These are phyloP conservation scores for Artemisiospiza belli DNA, from an alignment of 2,113 vertebrate species.

Conservation along the genomic window DNA sequence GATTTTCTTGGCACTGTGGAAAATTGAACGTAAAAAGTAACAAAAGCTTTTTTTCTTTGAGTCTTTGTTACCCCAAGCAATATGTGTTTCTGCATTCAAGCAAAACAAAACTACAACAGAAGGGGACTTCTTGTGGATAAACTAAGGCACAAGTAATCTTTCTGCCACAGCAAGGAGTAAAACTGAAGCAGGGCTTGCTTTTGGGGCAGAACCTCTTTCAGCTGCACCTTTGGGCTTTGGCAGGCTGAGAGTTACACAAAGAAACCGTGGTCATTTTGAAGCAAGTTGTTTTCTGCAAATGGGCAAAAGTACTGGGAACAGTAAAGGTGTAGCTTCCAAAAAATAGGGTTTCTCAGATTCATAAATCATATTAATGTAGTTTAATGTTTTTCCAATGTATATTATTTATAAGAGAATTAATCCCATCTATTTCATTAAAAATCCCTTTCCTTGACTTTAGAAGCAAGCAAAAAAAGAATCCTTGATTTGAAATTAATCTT, in stretches of 20 bases:
- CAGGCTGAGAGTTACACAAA: neutral
- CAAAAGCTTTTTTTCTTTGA: neutral
- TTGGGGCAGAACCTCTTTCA: neutral
- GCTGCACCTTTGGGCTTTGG: neutral
- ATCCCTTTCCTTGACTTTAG: neutral
- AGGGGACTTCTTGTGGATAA: neutral
- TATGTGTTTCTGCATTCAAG: neutral
- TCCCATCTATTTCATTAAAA: neutral
- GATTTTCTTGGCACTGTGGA: slow-evolving; percentile 3
- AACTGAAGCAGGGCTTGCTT: neutral
- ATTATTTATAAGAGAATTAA: neutral
- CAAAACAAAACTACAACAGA: neutral
- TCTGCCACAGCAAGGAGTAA: neutral
- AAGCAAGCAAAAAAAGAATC: neutral
- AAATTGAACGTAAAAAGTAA: neutral
- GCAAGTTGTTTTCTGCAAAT: neutral
- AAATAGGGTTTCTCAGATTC: neutral
- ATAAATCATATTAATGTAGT: neutral
- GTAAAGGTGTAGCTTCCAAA: neutral
- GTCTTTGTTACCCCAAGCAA: neutral
- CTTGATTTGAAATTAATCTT: neutral
- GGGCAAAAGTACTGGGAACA: neutral
- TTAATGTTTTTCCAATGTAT: neutral
- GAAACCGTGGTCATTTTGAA: neutral
- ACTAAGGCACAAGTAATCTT: neutral